Conservation (phyloP, 2,113 vertebrate genomes). For the Sceloporus undulatus region DNA sequence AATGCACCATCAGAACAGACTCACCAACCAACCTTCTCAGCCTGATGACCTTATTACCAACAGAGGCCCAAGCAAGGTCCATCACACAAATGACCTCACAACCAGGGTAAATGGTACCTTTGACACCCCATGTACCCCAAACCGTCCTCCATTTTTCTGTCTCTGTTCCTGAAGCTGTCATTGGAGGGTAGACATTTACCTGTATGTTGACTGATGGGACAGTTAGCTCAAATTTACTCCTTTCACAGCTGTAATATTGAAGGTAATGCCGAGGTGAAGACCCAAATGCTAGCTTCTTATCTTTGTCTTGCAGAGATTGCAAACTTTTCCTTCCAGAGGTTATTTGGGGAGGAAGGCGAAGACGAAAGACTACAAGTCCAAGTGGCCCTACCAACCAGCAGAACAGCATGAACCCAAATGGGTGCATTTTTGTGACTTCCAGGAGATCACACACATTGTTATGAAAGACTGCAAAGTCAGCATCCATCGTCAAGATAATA, state of each 20-base stretch:
- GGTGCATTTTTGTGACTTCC: conserved; percentile 89
- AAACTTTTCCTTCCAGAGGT: not conserved
- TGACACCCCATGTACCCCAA: too few relatives aligned
- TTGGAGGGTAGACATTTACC: not conserved
- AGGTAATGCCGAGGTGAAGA: not conserved
- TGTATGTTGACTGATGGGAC: not conserved
- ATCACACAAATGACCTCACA: too few relatives aligned
- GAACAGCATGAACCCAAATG: conserved; percentile 66
- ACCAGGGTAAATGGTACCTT: too few relatives aligned
- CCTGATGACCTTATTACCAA: too few relatives aligned
- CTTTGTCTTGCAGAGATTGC: not conserved
- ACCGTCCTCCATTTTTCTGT: not conserved
- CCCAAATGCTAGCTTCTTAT: not conserved
- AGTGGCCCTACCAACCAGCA: not conserved
- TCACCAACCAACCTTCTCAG: too few relatives aligned
- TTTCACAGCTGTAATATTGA: not conserved
- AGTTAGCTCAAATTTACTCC: not conserved
- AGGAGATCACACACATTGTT: conserved; percentile 88
- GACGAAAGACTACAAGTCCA: conserved; percentile 53
- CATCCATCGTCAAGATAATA: conserved; percentile 88
- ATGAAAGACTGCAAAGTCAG: conserved; percentile 77
- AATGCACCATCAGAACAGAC: too few relatives aligned
- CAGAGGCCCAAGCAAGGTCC: too few relatives aligned
- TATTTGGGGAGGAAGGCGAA: conserved; percentile 50
- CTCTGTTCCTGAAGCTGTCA: not conserved